Evolutionary conservation across 2,888 invertebrate species (phyloP), one percentile per base, ranked within the genome.

Genomic region (Machimus atricapillus): DNA sequence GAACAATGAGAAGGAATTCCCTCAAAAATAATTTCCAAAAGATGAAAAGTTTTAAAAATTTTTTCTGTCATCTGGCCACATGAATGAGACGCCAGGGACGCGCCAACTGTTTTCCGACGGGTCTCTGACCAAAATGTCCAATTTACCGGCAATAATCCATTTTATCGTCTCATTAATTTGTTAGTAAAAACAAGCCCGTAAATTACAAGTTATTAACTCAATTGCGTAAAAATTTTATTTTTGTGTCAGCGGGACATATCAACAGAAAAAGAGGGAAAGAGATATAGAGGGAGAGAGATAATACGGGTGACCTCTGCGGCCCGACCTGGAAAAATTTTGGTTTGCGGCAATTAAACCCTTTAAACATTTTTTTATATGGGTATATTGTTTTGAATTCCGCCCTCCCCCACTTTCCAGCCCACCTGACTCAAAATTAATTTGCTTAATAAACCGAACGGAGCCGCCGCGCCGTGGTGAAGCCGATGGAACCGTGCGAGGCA

Each of bases 111-210:
- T 34, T 34, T 66, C 4, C 23, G 12, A 14, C 31, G 31, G 23
- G 73, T 31, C 27, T 73, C 12, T 27, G 27, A 7, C 23, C 66
- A 66, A 78, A 78, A 46, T 43, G 27, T 19, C 52, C 82, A 58
- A 82, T 82, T 82, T 66, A 16, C 40, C 58, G 23, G 37, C 46
- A 82, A 82, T 82, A 82, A 82, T 82, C 82, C 31, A 52, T 56
- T 82, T 82, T 82, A 82, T 58, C 52, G 82, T 19, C 82, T 82
- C 82, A 82, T 82, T 82, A 82, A 82, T 82, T 82, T 40, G 82
- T 82, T 58, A 82, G 58, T 58, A 82, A 82, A n/a, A 58, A 82
- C 82, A 82, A 37, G 82, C 58, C 58, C 19, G 37, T 82, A 82
- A 82, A 82, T 82, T 82, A 37, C 82, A 82, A 34, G 37, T 58